Base-by-base conservation (phyloP, 2,888 invertebrate species). In the Caenorhabditis doughertyi region DNA sequence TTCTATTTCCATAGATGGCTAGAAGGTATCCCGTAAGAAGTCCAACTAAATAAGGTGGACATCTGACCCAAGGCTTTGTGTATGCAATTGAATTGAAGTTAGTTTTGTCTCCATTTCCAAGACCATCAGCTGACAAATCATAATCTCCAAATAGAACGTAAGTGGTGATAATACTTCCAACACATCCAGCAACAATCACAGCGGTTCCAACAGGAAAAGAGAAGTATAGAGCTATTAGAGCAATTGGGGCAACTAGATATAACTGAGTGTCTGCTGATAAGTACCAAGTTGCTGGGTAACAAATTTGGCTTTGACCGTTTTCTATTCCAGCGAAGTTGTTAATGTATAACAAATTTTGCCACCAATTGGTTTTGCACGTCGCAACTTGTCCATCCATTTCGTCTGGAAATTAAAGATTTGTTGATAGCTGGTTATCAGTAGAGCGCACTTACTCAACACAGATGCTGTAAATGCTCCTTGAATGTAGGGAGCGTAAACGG, bases 201-300 rank as follows among this genome's bases (percentile, higher is more conserved):
- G 27, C 4, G 1, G 27, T 23, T 9, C 84, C 84, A 13, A 29
- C 2, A 11, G 16, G 7, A 35, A 35, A 35, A 9, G 74, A 80
- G 25, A 82, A 55, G 51, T 71, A 82, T 16, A 84, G 29, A n/a
- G 68, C 81, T 4, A 85, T 58, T 1, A 85, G 56, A 11, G 84
- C 35, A 9, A 85, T 51, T 1, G 85, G 85, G 42, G 81, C 70
- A 16, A 84, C 47, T 13, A 84, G 2, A 53, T 84, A 85, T n/a
- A 85, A 56, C 27, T 85, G 85, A 7, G 79, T 83, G 49, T 85
- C 85, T 4, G 67, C 79, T 32, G 83, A 79, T 44, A 35, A 35
- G 35, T 35, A 35, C 35, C 35, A 35, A 9, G 35, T 35, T 5
- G 9, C 9, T 9, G 7, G 7, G 9, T 35, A 35, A 9, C 35